These are phyloP conservation scores for Argyra leucocephala DNA, from an alignment of 2,888 invertebrate genomes.

Conservation along the genomic window DNA sequence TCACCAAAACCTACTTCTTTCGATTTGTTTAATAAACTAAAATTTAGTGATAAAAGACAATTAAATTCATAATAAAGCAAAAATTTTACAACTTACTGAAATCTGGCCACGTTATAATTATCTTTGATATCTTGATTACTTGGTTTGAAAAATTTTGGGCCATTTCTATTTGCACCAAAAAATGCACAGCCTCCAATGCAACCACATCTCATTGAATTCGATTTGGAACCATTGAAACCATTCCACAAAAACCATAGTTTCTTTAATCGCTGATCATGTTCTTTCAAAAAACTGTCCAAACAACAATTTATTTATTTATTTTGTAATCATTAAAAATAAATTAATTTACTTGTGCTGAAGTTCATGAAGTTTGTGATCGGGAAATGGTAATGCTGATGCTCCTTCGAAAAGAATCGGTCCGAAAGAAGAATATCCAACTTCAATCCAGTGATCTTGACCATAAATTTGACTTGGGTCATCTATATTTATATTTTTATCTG, in stretches of 20 bases:
- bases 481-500: not conserved
- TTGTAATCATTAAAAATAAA: conserved; percentile 4
- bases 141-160: conserved; percentile 78
- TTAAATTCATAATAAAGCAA: not conserved
- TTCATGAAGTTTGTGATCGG: conserved; percentile 65
- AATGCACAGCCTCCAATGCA: conserved; percentile 92
- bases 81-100: conserved; percentile 39
- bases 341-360: conserved; percentile 64
- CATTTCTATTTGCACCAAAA: conserved; percentile 87
- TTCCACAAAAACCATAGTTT: conserved; percentile 94
- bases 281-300: conserved; percentile 53
- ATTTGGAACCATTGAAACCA: conserved; percentile 42
- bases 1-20: conserved; percentile 89
- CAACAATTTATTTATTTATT: conserved; percentile 1
- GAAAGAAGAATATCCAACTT: conserved; percentile 80
- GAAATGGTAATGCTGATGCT: conserved; percentile 68
- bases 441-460: conserved; percentile 68
- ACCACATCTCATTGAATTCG: conserved; percentile 70
- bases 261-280: conserved; percentile 75
- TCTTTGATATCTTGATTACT: conserved; percentile 69
- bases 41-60: conserved; percentile 23
- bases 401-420: conserved; percentile 87
- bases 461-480: not conserved
- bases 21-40: conserved; percentile 60
- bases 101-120: conserved; percentile 68